phyloP scores from a whole-genome alignment of 2,888 invertebrate species.

The Heliconius charithonia region DNA sequence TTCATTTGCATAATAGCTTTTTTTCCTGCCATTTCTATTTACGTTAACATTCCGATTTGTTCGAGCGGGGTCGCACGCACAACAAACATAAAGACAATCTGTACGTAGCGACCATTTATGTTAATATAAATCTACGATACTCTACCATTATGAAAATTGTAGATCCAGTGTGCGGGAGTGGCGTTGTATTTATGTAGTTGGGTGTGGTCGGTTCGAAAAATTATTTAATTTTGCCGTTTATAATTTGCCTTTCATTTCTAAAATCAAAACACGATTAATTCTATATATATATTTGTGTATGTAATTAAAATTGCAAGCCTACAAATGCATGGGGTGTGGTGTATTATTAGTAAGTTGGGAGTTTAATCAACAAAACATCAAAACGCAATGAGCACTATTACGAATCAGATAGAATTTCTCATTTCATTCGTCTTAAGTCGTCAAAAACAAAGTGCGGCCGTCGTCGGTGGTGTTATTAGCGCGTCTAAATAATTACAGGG shows the following conservation, averaged over 20 bases:
- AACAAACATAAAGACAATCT: constrained; percentile 82
- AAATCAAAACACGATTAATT: constrained; percentile 24
- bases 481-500: constrained; percentile 84
- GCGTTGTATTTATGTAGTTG: constrained; percentile 70
- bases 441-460: constrained; percentile 82
- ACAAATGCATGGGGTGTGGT: constrained; percentile 55
- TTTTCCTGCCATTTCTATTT: constrained; percentile 81
- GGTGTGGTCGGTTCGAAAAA: constrained; percentile 62
- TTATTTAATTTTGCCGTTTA: constrained; percentile 36
- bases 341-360: constrained; percentile 69
- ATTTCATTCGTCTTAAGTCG: constrained; percentile 83
- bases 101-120: constrained; percentile 80
- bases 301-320: constrained; percentile 54
- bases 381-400: constrained; percentile 79
- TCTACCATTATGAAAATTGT: constrained; percentile 75
- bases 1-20: constrained; percentile 84
- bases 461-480: constrained; percentile 82
- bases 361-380: constrained; percentile 82
- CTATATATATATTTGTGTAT: constrained; percentile 27
- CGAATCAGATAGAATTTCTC: constrained; percentile 81
- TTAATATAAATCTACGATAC: constrained; percentile 79
- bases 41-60: constrained; percentile 82
- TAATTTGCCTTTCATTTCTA: constrained; percentile 35
- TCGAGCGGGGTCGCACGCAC: constrained; percentile 80
- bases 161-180: constrained; percentile 69